A percentile compares a stretch with the other conserved stretches of the same genome.
These are phyloP conservation scores for Popillia japonica DNA, from an alignment of 1,140 invertebrate species.

Conservation along the genomic window DNA sequence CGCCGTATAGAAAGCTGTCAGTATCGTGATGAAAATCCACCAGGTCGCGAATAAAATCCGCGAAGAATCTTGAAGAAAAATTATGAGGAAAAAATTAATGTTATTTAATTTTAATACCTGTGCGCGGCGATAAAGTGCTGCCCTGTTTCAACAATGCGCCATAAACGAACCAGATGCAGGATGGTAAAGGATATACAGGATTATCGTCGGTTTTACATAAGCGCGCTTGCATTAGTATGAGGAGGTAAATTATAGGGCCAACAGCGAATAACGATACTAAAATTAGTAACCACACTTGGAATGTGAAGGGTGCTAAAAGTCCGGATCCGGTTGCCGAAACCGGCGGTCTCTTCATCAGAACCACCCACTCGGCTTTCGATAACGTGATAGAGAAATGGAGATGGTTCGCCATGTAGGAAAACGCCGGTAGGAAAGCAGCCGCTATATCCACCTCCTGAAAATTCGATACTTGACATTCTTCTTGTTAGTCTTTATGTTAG, in stretches of 20 bases:
- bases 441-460: constrained; percentile 76
- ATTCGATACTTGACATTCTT: too few species aligned
- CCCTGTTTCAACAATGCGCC: constrained; percentile 86
- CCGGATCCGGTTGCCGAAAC: constrained; percentile 83
- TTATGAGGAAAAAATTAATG: too few species aligned
- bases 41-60: constrained; percentile 84
- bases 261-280: constrained; percentile 73
- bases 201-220: constrained; percentile 62
- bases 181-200: constrained; percentile 61
- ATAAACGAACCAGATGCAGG: constrained; percentile 85
- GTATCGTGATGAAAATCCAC: constrained; percentile 87
- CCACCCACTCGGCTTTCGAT: constrained; percentile 76
- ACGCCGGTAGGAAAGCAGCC: constrained; percentile 75
- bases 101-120: constrained; percentile 66
- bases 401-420: constrained; percentile 65
- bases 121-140: constrained; percentile 74
- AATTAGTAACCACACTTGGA: constrained; percentile 78
- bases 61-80: constrained; percentile 72
- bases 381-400: constrained; percentile 71
- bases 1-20: constrained; percentile 88
- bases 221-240: constrained; percentile 69
- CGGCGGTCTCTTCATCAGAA: constrained; percentile 77
- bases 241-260: constrained; percentile 76
- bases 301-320: constrained; percentile 78
- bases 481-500: too few species aligned